Evolutionary conservation across 2,888 invertebrate species (phyloP).

Genomic region (Lycaena phlaeas): DNA sequence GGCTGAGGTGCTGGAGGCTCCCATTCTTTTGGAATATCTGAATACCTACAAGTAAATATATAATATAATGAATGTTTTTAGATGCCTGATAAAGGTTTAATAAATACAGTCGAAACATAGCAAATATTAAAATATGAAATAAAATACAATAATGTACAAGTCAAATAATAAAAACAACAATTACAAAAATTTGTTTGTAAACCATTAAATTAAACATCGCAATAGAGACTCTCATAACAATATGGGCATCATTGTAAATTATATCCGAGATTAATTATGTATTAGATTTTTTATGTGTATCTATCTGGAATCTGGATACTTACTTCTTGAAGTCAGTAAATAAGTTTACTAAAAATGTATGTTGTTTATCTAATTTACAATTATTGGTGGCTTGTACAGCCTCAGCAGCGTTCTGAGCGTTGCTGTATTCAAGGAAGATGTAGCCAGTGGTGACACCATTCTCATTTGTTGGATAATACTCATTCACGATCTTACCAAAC

Average conservation of each 20-base stretch:
- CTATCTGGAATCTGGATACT: no score
- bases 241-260: no score
- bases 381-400: constrained; percentile 92
- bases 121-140: no score
- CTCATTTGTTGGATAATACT: constrained; percentile 88
- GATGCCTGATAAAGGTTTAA: no score
- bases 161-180: no score
- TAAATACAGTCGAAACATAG: no score
- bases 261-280: not conserved
- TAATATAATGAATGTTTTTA: no score
- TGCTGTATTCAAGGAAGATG: constrained; percentile 93
- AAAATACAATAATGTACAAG: no score
- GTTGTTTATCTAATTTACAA: constrained; percentile 95
- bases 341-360: constrained; percentile 93
- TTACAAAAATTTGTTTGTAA: no score
- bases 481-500: constrained; percentile 88
- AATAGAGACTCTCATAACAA: no score
- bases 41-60: constrained; percentile 74
- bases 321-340: constrained; percentile 96
- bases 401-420: constrained; percentile 86
- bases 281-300: no score
- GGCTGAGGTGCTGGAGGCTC: constrained; percentile 90
- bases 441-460: constrained; percentile 92
- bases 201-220: no score
- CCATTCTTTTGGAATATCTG: constrained; percentile 94